Percentiles rank a stretch among this genome's conserved stretches.
phyloP scores from a whole-genome alignment of 1,140 invertebrate genomes.

The Paralvinella palmiformis region DNA sequence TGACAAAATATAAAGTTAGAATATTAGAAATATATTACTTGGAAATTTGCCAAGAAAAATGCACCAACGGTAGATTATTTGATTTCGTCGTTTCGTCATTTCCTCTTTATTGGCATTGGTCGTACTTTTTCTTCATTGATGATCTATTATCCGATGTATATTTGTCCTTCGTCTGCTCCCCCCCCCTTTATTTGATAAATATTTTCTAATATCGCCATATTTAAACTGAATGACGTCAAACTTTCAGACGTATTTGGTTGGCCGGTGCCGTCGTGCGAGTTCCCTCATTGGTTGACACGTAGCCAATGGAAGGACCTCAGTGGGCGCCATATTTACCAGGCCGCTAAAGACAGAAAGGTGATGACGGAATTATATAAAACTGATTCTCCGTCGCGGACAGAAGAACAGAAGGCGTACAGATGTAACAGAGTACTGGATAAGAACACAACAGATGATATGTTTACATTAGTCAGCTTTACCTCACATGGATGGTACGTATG shows the following conservation, averaged over 20 bases:
- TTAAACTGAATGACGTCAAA: too few relatives aligned
- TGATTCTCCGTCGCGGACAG: neutral
- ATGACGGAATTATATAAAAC: neutral
- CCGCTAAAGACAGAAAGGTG: conserved; percentile 11
- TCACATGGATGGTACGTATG: conserved; percentile 17
- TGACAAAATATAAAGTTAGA: too few relatives aligned
- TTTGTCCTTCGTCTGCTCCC: too few relatives aligned
- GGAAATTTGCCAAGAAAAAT: too few relatives aligned
- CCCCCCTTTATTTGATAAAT: too few relatives aligned
- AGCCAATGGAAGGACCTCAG: conserved; percentile 12
- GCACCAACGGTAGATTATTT: too few relatives aligned
- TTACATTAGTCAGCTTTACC: neutral
- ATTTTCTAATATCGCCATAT: too few relatives aligned
- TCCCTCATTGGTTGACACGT: conserved; percentile 12
- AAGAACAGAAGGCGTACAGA: conserved; percentile 8
- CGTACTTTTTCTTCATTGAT: too few relatives aligned
- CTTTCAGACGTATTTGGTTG: conserved; percentile 18
- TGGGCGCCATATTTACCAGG: conserved; percentile 10
- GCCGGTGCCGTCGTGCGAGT: conserved; percentile 12
- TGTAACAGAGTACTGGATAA: conserved; percentile 1
- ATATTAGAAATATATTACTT: too few relatives aligned
- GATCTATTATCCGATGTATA: too few relatives aligned
- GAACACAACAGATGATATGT: neutral
- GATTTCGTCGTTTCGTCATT: too few relatives aligned
- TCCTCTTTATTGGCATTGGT: too few relatives aligned